Percentiles rank a stretch among this genome's conserved stretches.
Evolutionary conservation across 1,140 invertebrate genomes (phyloP).

Genomic region (Lepidurus couesii): DNA sequence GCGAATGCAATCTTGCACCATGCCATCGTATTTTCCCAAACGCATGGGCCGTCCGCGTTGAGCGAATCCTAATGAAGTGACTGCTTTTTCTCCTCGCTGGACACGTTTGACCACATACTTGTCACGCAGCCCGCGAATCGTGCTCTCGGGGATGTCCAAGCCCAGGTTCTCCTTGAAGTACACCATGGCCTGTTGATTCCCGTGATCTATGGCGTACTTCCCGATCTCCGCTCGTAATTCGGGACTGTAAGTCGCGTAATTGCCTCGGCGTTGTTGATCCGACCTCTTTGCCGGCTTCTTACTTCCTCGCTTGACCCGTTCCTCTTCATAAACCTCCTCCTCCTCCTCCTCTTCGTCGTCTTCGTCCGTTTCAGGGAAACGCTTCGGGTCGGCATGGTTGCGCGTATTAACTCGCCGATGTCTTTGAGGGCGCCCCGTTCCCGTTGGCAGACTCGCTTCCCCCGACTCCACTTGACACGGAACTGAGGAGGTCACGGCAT

Average conservation of each 20-base stretch:
- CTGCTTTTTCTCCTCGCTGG: constrained; percentile 38
- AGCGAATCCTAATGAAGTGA: constrained; percentile 43
- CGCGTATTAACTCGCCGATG: not conserved
- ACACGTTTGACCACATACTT: constrained; percentile 43
- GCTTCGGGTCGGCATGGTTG: constrained; percentile 28
- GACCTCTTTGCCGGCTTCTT: not conserved
- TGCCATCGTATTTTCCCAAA: constrained; percentile 45
- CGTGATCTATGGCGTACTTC: constrained; percentile 44
- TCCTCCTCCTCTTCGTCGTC: constrained; percentile 37
- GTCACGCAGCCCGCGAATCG: constrained; percentile 44
- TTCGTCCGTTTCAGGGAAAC: constrained; percentile 33
- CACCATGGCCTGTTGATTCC: constrained; percentile 42
- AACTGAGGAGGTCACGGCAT: not conserved
- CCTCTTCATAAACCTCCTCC: constrained; percentile 23
- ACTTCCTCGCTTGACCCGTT: not conserved
- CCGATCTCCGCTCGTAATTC: constrained; percentile 45
- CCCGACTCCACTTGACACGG: not conserved
- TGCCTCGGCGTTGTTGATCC: constrained; percentile 38
- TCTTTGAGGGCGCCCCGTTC: not conserved
- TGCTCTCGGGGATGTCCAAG: constrained; percentile 45
- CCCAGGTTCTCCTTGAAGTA: constrained; percentile 41
- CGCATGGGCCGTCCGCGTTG: constrained; percentile 44
- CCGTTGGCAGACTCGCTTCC: not conserved
- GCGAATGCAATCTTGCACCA: constrained; percentile 45
- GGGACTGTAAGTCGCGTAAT: constrained; percentile 44